Conservation (phyloP, 2,888 invertebrate genomes). For the Clivina fossor region DNA sequence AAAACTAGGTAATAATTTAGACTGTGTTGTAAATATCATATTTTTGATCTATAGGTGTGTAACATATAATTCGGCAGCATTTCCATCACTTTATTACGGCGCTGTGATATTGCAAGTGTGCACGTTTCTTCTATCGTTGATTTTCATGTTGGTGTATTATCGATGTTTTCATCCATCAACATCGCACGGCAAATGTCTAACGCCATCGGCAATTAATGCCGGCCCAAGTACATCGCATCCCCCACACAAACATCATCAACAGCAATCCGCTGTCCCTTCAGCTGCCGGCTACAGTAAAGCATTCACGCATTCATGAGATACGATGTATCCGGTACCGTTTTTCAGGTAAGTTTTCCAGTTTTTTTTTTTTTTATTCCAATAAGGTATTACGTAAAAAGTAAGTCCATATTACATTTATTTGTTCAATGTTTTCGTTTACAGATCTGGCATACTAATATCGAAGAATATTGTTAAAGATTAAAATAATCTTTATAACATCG, state of each 20-base stretch:
- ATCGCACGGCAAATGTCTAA: constrained; percentile 18
- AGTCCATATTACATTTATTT: no score
- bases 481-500: no score
- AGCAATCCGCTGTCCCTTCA: constrained; percentile 2
- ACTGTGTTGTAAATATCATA: neutral
- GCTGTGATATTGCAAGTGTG: constrained; percentile 51
- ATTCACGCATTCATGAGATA: constrained; percentile 50
- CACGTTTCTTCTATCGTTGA: constrained; percentile 50
- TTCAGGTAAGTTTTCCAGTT: no score
- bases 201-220: constrained; percentile 36
- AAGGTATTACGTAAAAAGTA: no score
- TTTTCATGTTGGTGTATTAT: constrained; percentile 53
- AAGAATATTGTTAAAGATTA: no score
- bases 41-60: constrained; percentile 49
- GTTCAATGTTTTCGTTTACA: no score
- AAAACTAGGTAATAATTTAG: no score
- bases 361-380: no score
- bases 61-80: constrained; percentile 50
- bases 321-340: no score
- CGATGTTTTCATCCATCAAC: constrained; percentile 53
- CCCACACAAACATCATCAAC: constrained; percentile 41
- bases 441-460: no score
- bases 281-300: constrained; percentile 48
- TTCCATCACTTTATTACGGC: constrained; percentile 52
- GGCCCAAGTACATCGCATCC: constrained; percentile 46